phyloP scores from a whole-genome alignment of 2,888 invertebrate species.

The Rhagonycha lutea region DNA sequence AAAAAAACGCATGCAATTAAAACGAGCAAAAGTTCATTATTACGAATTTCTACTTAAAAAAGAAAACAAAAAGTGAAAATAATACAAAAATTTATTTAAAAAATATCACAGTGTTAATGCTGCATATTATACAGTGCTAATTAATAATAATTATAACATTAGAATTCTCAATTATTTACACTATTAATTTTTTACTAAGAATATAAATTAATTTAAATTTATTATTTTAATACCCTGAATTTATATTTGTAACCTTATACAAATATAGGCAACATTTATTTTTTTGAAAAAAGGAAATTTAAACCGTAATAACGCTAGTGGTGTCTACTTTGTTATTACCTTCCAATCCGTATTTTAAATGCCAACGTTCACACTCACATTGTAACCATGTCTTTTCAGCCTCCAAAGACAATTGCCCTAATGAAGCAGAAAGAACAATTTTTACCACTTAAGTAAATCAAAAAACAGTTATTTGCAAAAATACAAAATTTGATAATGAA shows the following conservation, averaged over 20 bases:
- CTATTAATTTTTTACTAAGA: constrained; percentile 9
- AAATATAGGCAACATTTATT: not conserved
- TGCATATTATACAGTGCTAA: constrained; percentile 24
- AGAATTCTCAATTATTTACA: constrained; percentile 14
- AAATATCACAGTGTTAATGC: constrained; percentile 48
- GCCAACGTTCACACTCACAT: constrained; percentile 89
- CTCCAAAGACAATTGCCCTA: constrained; percentile 84
- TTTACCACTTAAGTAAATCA: not conserved
- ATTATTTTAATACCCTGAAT: constrained; percentile 9
- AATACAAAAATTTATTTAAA: constrained; percentile 44
- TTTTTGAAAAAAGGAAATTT: not conserved
- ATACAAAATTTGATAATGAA: not conserved
- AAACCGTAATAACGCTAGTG: constrained; percentile 39
- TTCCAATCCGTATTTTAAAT: constrained; percentile 79
- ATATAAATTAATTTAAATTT: not conserved
- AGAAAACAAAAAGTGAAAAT: constrained; percentile 41
- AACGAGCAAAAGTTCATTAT: not conserved
- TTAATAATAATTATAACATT: constrained; percentile 10
- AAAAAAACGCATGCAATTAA: not conserved
- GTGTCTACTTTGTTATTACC: constrained; percentile 60
- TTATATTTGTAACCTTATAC: constrained; percentile 14
- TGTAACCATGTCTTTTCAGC: constrained; percentile 90
- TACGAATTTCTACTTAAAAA: constrained; percentile 23
- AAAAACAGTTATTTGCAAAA: not conserved
- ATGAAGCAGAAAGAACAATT: constrained; percentile 10